A percentile compares a stretch with the other conserved stretches of the same genome.
These are phyloP conservation scores for Guaruba guarouba DNA, from an alignment of 2,113 vertebrate genomes.

Conservation along the genomic window DNA sequence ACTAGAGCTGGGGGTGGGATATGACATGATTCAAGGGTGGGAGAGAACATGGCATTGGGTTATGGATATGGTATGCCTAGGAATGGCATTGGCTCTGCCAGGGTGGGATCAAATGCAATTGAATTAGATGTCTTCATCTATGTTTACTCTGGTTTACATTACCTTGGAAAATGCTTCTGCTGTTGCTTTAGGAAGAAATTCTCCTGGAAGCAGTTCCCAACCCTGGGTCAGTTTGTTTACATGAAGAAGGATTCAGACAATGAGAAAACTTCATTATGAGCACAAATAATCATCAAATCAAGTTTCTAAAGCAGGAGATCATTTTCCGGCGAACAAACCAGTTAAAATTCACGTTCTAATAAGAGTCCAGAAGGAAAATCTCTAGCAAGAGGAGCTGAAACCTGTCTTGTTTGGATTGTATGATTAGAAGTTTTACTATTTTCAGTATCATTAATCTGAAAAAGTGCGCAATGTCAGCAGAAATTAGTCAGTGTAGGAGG, in stretches of 20 bases:
- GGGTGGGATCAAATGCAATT: background rate
- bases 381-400: background rate
- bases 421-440: slow-evolving; percentile 41
- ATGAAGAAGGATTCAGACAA: background rate
- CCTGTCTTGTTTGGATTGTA: slow-evolving; percentile 26
- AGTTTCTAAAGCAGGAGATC: background rate
- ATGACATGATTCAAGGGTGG: background rate
- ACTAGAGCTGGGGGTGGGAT: background rate
- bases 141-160: background rate
- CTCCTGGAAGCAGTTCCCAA: background rate
- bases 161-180: background rate
- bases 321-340: background rate
- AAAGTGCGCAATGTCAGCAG: slow-evolving; percentile 1
- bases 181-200: background rate
- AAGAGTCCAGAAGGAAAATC: background rate
- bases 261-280: background rate
- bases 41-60: background rate
- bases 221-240: background rate
- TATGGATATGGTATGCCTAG: background rate
- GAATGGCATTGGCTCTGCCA: background rate
- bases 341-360: background rate
- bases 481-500: background rate
- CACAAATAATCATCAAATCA: background rate
- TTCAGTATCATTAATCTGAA: slow-evolving; percentile 18
- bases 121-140: background rate